phyloP scores from a whole-genome alignment of 2,888 invertebrate species.

The Leptinotarsa tumamoca region DNA sequence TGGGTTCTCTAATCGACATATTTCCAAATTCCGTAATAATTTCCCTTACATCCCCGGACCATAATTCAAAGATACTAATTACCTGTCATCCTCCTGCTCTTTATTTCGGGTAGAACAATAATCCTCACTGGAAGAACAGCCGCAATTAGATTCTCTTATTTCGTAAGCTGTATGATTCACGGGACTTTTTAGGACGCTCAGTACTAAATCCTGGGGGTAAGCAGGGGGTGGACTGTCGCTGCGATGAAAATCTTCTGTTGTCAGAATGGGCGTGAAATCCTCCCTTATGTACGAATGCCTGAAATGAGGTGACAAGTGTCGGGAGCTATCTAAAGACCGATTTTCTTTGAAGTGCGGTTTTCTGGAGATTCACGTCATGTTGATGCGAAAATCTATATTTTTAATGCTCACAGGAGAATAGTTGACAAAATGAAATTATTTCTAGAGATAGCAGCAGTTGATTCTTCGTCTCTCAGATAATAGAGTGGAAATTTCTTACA shows the following conservation, averaged over 20 bases:
- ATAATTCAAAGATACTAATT: constrained; percentile 27
- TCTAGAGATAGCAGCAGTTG: neutral
- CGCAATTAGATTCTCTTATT: constrained; percentile 46
- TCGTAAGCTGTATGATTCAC: constrained; percentile 65
- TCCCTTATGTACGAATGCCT: constrained; percentile 44
- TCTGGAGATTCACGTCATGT: constrained; percentile 8
- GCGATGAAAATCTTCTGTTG: constrained; percentile 34
- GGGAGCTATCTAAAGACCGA: neutral
- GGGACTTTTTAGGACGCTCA: constrained; percentile 73
- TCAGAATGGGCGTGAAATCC: constrained; percentile 35
- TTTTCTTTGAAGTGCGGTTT: neutral
- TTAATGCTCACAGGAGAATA: neutral
- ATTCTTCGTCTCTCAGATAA: neutral
- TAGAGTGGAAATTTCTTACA: neutral
- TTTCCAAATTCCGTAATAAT: neutral
- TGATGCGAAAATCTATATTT: neutral
- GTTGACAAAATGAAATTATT: neutral
- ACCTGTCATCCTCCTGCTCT: constrained; percentile 47
- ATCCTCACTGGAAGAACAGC: constrained; percentile 41
- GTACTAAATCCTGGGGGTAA: constrained; percentile 68
- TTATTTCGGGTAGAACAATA: constrained; percentile 32
- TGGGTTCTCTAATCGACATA: neutral
- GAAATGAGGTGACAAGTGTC: constrained; percentile 22
- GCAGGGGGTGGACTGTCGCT: constrained; percentile 36
- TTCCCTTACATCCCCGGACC: neutral